Base-by-base conservation (phyloP, 2,113 vertebrate genomes). In the Ploceus nigricollis region DNA sequence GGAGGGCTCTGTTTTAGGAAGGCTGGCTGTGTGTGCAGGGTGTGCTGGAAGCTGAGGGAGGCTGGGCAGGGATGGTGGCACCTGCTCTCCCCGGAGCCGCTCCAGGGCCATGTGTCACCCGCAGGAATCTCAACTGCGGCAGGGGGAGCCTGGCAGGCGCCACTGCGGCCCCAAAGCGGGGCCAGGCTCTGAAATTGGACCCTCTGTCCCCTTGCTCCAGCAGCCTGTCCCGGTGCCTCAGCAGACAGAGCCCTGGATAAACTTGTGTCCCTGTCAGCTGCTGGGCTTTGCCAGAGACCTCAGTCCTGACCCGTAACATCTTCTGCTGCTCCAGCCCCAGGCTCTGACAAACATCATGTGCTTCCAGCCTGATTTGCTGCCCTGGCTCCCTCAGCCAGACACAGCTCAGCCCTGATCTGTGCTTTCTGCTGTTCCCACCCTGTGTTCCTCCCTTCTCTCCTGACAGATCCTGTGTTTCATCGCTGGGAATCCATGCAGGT, bases 81-180 rank as follows among this genome's bases (percentile, higher is more conserved):
- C 87, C 91, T 94, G 95, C 89, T 89, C 15, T 64, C 24, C 39
- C 50, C 56, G 14, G 50, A 39, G 84, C 45, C 0, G 0, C 54
- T 76, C 76, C 64, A 33, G 87, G 80, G 77, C 69, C 48, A 15
- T 35, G 84, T 89, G 94, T 95, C 93, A 45, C 87, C 90, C 60
- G 3, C 77, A 91, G 94, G 95, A 96, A 96, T 97, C 33, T 15
- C 25, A 79, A 15, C 39, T 6, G 50, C 1, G 4, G 40, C 40
- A 22, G 1, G 7, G 40, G 76, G 53, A 85, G 92, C 58, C 90
- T 3, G 88, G 40, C 8, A 16, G 95, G 93, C 87, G 87, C 95
- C 83, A 0, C 6, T 0, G 3, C 0, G 16, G 65, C 78, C 87
- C 61, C 25, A 0, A 1, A 2, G 0, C 12, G 53, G 94, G 88